A percentile compares a stretch with the other conserved stretches of the same genome.
Conservation (phyloP, 2,888 invertebrate genomes). For the Enchytraeus crypticus region DNA sequence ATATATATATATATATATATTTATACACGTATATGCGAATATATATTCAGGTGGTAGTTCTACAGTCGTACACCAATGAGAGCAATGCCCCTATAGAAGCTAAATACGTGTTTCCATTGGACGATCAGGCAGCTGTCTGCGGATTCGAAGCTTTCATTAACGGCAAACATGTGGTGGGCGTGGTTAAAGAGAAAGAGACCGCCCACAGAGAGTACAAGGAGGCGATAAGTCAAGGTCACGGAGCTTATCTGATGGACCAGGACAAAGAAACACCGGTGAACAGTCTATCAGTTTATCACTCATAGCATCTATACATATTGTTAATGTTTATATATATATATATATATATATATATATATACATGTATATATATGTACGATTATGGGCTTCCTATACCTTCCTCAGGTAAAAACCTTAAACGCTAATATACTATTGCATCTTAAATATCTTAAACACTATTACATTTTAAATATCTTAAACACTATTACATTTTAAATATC, state of each 20-base stretch:
- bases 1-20: too few species aligned
- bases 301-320: neutral
- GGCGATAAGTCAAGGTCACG: constrained; percentile 48
- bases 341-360: neutral
- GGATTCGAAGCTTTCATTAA: constrained; percentile 51
- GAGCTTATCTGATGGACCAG: constrained; percentile 50
- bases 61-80: constrained; percentile 43
- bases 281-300: neutral
- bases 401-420: too few species aligned
- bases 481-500: too few species aligned
- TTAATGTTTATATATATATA: neutral
- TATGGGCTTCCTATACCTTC: too few species aligned
- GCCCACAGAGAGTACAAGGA: constrained; percentile 43
- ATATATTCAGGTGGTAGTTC: constrained; percentile 45
- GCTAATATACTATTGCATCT: too few species aligned
- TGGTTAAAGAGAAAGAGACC: constrained; percentile 47
- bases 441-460: too few species aligned
- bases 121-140: constrained; percentile 48
- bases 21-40: too few species aligned
- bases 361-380: neutral
- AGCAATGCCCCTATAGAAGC: constrained; percentile 41
- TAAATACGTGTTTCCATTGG: constrained; percentile 49
- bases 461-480: too few species aligned
- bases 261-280: constrained; percentile 46
- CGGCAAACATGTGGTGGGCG: constrained; percentile 47